Conservation (phyloP, 1,140 invertebrate species). For the Protaetia brevitarsis region DNA sequence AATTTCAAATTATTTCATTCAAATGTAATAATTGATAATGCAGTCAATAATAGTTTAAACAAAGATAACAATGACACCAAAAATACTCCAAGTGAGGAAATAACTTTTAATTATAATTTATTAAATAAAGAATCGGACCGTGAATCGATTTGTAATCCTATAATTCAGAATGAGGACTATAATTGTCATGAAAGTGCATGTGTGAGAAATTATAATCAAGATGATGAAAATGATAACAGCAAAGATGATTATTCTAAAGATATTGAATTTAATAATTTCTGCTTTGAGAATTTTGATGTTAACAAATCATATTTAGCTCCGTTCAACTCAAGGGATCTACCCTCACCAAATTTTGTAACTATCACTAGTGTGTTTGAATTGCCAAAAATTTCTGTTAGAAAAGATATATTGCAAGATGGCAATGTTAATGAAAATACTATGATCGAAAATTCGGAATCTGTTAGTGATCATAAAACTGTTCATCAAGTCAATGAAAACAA, state of each 20-base stretch:
- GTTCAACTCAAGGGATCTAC: neutral
- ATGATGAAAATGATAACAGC: neutral
- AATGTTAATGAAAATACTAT: neutral
- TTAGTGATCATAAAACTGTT: neutral
- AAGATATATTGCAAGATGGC: neutral
- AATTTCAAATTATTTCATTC: neutral
- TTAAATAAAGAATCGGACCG: neutral
- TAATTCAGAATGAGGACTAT: neutral
- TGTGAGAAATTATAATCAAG: too few relatives aligned
- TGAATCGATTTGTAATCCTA: neutral
- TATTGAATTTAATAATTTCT: slow-evolving; percentile 14
- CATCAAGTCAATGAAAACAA: neutral
- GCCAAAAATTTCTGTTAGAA: slow-evolving; percentile 4
- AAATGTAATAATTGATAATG: neutral
- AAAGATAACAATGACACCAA: too few relatives aligned
- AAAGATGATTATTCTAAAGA: neutral
- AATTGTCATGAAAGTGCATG: too few relatives aligned
- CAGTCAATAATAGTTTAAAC: too few relatives aligned
- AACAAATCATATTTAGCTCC: slow-evolving; percentile 18
- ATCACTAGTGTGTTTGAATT: neutral
- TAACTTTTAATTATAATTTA: neutral
- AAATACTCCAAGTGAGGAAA: too few relatives aligned
- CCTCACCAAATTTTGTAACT: neutral
- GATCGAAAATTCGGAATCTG: neutral
- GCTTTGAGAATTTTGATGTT: slow-evolving; percentile 22